These are phyloP conservation scores for Melieria crassipennis DNA, from an alignment of 2,888 invertebrate genomes.

Conservation along the genomic window DNA sequence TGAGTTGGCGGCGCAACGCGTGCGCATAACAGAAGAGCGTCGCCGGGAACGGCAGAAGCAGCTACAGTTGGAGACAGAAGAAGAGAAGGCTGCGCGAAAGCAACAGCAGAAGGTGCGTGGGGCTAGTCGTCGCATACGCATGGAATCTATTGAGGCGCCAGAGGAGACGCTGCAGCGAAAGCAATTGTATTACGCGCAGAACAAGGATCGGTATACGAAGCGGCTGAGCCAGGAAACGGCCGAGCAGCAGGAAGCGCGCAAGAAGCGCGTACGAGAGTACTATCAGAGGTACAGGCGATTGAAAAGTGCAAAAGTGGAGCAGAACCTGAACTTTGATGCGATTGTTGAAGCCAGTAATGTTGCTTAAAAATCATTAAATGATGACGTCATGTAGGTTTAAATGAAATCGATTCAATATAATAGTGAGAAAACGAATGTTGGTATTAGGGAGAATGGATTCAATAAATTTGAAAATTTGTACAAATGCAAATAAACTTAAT, in stretches of 20 bases:
- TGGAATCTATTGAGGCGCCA: constrained; percentile 31
- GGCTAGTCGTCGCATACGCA: constrained; percentile 25
- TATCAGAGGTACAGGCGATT: neutral
- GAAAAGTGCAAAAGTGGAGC: neutral
- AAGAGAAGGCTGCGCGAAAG: constrained; percentile 32
- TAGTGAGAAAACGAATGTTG: too few species aligned
- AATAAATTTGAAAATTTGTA: too few species aligned
- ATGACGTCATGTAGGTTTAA: too few species aligned
- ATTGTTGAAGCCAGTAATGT: too few species aligned
- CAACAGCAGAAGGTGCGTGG: constrained; percentile 16
- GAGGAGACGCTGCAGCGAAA: constrained; percentile 38
- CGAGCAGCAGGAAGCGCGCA: constrained; percentile 24
- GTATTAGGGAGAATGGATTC: too few species aligned
- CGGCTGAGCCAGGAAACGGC: constrained; percentile 24
- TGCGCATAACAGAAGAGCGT: constrained; percentile 33
- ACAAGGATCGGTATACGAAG: constrained; percentile 2
- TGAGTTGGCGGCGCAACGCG: constrained; percentile 30
- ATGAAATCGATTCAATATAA: too few species aligned
- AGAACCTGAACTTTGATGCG: neutral
- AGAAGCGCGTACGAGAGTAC: constrained; percentile 5
- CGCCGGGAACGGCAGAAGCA: constrained; percentile 32
- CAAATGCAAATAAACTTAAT: too few species aligned
- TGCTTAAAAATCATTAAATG: too few species aligned
- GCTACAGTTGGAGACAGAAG: constrained; percentile 34
- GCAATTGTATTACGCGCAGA: constrained; percentile 15